phyloP scores from a whole-genome alignment of 2,113 vertebrate genomes.

The Ifrita kowaldi region DNA sequence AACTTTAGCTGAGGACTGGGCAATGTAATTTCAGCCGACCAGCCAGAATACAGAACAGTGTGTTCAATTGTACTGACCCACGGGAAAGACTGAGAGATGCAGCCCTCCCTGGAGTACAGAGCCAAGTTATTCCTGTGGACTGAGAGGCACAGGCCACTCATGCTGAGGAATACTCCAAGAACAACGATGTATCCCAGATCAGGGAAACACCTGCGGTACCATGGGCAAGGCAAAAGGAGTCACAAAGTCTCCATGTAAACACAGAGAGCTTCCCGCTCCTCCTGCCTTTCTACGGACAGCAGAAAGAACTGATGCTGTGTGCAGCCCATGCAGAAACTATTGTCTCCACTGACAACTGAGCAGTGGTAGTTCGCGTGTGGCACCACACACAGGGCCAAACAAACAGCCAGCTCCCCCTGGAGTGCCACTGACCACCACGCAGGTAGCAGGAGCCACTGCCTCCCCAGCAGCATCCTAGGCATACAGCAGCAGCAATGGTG shows the following conservation, averaged over 20 bases:
- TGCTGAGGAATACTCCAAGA: neutral
- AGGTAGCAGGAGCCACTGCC: neutral
- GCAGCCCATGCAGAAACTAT: neutral
- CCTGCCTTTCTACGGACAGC: neutral
- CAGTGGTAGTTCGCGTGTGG: neutral
- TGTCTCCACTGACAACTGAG: neutral
- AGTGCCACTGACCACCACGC: fast-evolving
- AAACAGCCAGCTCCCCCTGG: fast-evolving
- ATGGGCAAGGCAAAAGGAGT: neutral
- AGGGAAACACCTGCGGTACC: neutral
- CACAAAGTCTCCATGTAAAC: neutral
- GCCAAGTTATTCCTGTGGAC: fast-evolving
- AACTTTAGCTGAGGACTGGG: neutral
- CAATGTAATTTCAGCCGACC: neutral
- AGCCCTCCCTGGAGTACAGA: neutral
- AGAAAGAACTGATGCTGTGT: neutral
- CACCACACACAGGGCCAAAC: neutral
- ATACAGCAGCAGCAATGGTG: fast-evolving
- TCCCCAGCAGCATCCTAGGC: neutral
- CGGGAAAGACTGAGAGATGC: neutral
- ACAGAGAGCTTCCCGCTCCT: fast-evolving
- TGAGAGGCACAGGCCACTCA: neutral
- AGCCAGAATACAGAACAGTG: neutral
- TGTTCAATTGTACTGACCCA: neutral
- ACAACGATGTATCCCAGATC: neutral